phyloP scores from a whole-genome alignment of 2,113 vertebrate genomes.

The Artemisiospiza belli region DNA sequence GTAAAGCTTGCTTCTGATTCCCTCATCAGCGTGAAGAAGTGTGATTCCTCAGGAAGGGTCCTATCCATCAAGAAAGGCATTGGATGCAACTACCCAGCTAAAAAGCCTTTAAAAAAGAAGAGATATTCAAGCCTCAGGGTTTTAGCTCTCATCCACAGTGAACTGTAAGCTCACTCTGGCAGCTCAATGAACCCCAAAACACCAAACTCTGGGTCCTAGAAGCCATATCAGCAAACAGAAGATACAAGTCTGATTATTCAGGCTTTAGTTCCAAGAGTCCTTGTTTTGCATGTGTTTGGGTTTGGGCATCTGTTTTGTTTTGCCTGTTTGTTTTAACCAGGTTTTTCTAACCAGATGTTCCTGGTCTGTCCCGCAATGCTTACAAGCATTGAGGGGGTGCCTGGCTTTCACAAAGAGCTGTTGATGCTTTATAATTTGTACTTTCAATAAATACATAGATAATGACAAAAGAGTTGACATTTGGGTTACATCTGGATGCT shows the following conservation, averaged over 20 bases:
- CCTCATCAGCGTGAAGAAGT: not conserved
- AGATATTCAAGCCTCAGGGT: not conserved
- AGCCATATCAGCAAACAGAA: rapidly evolving
- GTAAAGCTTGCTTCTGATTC: not conserved
- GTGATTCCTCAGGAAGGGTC: not conserved
- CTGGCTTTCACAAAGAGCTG: not conserved
- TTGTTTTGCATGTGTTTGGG: not conserved
- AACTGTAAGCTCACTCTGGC: not conserved
- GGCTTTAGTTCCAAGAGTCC: not conserved
- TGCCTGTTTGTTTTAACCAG: not conserved
- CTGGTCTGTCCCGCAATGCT: not conserved
- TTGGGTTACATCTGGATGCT: not conserved
- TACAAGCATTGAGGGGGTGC: not conserved
- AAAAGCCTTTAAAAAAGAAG: not conserved
- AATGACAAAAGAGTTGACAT: not conserved
- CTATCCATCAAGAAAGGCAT: not conserved
- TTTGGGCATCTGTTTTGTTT: not conserved
- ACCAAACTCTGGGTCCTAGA: not conserved
- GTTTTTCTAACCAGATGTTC: not conserved
- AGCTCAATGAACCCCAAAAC: not conserved
- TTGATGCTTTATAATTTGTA: not conserved
- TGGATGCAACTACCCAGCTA: not conserved
- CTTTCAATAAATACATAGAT: not conserved
- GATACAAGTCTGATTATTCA: not conserved
- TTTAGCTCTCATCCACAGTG: not conserved